phyloP scores from a whole-genome alignment of 2,113 vertebrate species.

The Clarias gariepinus region DNA sequence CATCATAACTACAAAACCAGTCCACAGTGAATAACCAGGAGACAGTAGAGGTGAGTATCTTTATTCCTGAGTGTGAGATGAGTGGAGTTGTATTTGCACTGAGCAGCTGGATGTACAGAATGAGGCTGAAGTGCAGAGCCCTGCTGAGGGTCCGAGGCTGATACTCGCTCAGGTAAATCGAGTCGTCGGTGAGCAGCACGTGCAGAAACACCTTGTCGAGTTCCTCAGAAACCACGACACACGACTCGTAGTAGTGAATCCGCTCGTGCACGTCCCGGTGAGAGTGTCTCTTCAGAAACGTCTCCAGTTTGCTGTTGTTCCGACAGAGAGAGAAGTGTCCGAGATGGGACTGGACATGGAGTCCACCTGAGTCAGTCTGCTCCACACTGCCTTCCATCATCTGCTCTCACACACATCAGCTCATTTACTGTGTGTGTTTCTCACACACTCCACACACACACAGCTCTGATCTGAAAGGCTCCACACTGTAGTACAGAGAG shows the following conservation, averaged over 20 bases:
- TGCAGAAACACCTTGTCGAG: slow-evolving; percentile 74
- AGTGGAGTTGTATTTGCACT: slow-evolving; percentile 47
- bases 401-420: no score
- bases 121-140: slow-evolving; percentile 65
- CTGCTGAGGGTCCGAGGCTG: slow-evolving; percentile 68
- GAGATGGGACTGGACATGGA: no score
- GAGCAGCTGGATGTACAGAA: slow-evolving; percentile 77
- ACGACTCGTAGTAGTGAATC: slow-evolving; percentile 73
- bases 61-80: neutral
- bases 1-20: neutral
- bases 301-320: no score
- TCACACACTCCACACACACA: no score
- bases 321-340: no score
- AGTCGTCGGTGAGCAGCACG: slow-evolving; percentile 74
- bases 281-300: slow-evolving; percentile 43
- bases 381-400: no score
- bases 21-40: no score
- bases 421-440: no score
- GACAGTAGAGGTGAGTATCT: neutral
- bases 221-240: slow-evolving; percentile 70
- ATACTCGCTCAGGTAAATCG: slow-evolving; percentile 75
- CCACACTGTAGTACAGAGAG: no score
- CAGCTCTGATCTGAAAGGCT: no score
- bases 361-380: no score
- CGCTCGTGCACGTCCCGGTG: slow-evolving; percentile 68